Percentiles rank a stretch among this genome's conserved stretches.
These are phyloP conservation scores for Erynnis tages DNA, from an alignment of 2,888 invertebrate genomes.

Conservation along the genomic window DNA sequence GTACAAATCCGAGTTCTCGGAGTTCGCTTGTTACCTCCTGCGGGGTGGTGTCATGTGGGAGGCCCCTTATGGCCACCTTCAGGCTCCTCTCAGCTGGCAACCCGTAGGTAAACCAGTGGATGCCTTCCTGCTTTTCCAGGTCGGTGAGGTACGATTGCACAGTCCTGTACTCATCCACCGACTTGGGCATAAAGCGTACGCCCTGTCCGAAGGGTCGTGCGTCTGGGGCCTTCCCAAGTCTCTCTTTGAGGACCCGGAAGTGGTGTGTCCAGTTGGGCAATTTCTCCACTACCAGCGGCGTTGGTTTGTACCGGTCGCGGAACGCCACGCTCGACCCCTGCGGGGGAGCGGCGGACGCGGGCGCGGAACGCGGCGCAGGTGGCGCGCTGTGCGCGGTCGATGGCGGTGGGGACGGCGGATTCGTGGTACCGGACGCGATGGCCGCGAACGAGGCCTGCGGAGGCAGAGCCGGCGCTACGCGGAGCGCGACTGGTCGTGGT, in stretches of 20 bases:
- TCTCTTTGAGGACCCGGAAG: neutral
- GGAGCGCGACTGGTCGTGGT: neutral
- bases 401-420: neutral
- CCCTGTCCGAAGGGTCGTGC: constrained; percentile 14
- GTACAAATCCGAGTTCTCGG: constrained; percentile 14
- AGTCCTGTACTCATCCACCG: neutral
- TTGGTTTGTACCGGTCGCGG: neutral
- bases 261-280: constrained; percentile 1
- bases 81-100: constrained; percentile 4
- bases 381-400: no score
- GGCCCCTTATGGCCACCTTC: constrained; percentile 22
- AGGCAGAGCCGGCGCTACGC: neutral
- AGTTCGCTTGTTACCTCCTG: constrained; percentile 17
- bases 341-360: neutral
- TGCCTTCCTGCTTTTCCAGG: neutral
- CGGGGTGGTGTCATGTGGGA: constrained; percentile 29
- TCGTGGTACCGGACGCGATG: neutral
- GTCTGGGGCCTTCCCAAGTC: neutral
- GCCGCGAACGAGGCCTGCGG: neutral
- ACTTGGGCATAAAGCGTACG: neutral
- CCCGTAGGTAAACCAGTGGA: neutral
- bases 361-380: no score
- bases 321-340: no score
- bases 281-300: neutral
- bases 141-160: neutral